Evolutionary conservation across 2,113 vertebrate genomes (phyloP).

Genomic region (Steatornis caripensis): DNA sequence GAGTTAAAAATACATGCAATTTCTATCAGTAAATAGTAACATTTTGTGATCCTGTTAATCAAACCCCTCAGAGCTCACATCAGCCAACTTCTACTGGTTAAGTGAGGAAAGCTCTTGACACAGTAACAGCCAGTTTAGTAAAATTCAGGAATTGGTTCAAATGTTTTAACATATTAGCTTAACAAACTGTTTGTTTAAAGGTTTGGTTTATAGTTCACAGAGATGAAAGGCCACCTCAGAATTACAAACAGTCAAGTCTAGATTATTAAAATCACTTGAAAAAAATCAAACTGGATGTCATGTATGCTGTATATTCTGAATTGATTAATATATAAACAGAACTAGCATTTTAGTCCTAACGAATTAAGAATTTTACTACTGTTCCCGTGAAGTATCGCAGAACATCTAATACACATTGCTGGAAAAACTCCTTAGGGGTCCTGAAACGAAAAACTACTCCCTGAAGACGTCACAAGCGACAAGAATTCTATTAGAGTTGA

Average conservation of each 20-base stretch:
- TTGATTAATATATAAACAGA: background rate
- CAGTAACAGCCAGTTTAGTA: background rate
- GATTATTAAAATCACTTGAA: background rate
- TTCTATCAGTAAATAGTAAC: background rate
- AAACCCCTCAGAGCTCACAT: background rate
- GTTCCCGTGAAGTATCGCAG: background rate
- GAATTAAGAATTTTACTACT: background rate
- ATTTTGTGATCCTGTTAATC: background rate
- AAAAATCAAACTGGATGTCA: background rate
- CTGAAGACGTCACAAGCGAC: background rate
- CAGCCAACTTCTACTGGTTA: background rate
- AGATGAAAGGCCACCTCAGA: background rate
- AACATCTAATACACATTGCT: background rate
- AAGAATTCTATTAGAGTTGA: constrained; percentile 21
- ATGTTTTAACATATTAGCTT: background rate
- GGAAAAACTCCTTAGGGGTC: constrained; percentile 5
- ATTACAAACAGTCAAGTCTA: background rate
- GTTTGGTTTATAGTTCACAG: background rate
- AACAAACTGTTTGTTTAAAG: background rate
- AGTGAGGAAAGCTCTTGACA: background rate
- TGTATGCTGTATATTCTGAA: background rate
- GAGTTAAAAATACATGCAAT: background rate
- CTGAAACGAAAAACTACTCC: background rate
- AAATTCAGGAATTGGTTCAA: background rate
- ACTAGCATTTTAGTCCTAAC: background rate